A percentile compares a stretch with the other conserved stretches of the same genome.
Evolutionary conservation across 2,888 invertebrate species (phyloP).

Genomic region (Oxytorus armatus): DNA sequence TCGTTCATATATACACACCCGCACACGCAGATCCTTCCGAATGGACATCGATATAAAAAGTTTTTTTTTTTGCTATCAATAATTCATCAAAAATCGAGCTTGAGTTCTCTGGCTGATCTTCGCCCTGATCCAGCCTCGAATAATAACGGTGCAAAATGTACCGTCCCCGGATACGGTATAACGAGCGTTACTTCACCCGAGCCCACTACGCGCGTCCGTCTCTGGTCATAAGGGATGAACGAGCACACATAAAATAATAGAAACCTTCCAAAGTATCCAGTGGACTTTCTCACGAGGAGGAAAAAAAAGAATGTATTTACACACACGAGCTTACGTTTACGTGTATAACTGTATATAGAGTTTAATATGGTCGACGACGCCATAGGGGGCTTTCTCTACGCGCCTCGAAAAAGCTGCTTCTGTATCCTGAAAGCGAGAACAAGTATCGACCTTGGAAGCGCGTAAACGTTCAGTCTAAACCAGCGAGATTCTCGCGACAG

Average conservation of each 20-base stretch:
- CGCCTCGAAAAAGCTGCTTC: constrained; percentile 33
- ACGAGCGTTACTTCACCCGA: not conserved
- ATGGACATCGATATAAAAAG: constrained; percentile 13
- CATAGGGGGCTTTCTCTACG: constrained; percentile 76
- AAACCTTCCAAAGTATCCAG: constrained; percentile 77
- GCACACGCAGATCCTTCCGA: not conserved
- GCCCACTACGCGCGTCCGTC: not conserved
- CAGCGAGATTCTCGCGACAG: constrained; percentile 44
- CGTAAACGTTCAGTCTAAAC: constrained; percentile 27
- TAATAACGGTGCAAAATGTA: constrained; percentile 33
- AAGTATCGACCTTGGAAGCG: constrained; percentile 49
- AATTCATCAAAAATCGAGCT: constrained; percentile 58
- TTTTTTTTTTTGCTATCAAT: constrained; percentile 58
- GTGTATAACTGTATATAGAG: constrained; percentile 69
- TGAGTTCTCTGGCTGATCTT: constrained; percentile 28
- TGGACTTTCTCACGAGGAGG: constrained; percentile 54
- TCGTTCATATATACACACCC: not conserved
- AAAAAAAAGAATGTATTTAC: constrained; percentile 32
- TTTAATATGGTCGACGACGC: constrained; percentile 80
- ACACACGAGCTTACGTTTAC: not conserved
- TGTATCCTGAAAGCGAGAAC: constrained; percentile 19
- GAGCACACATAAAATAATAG: constrained; percentile 81
- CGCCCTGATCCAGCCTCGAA: constrained; percentile 52
- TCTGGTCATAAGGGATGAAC: constrained; percentile 75
- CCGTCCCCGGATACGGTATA: not conserved